These are phyloP conservation scores for Acanthosepion pharaonis DNA, from an alignment of 2,888 invertebrate species.

Conservation along the genomic window DNA sequence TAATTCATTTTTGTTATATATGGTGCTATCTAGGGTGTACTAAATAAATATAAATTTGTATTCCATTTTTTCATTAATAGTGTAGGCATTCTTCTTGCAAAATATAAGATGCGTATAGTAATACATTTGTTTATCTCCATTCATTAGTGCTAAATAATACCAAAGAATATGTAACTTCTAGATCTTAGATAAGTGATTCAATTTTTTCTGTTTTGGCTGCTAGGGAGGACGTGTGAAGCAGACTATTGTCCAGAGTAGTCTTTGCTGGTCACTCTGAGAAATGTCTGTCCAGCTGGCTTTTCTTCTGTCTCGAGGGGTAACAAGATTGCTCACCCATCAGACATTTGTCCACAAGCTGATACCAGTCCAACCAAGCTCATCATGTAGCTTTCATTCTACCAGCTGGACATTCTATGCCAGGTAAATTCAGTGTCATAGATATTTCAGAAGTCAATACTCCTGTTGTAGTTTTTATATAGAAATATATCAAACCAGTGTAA, in stretches of 20 bases:
- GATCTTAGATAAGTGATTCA: background rate
- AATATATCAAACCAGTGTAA: background rate
- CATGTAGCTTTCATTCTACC: background rate
- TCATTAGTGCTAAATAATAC: background rate
- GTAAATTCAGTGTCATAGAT: background rate
- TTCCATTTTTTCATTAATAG: background rate
- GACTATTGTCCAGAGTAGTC: background rate
- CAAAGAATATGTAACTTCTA: background rate
- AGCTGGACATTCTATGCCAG: background rate
- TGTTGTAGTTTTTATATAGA: background rate
- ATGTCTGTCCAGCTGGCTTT: background rate
- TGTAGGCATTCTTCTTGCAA: too few species aligned
- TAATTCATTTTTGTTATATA: too few species aligned
- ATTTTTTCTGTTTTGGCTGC: background rate
- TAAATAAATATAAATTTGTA: background rate
- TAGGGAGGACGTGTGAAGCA: background rate
- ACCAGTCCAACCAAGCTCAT: background rate
- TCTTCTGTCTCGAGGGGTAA: background rate
- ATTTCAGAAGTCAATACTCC: background rate
- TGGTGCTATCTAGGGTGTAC: background rate
- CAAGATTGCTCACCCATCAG: background rate
- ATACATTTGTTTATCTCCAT: background rate
- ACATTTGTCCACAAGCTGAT: background rate
- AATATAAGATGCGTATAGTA: background rate
- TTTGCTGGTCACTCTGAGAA: background rate